Conservation (phyloP, 1,140 invertebrate species). For the Sycophila sp. region DNA sequence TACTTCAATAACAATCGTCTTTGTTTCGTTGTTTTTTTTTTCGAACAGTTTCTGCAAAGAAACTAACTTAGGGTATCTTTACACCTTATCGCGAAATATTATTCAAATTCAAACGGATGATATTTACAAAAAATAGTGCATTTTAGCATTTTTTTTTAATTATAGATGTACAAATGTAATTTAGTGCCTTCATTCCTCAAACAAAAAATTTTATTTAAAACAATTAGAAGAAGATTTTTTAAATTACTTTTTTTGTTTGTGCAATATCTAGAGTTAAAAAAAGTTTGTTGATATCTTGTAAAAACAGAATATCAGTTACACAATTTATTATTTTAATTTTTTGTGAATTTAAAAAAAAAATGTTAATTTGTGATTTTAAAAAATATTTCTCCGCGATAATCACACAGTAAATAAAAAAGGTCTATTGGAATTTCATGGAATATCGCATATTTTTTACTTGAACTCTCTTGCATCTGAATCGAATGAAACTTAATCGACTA, state of each 20-base stretch:
- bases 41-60: not conserved
- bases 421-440: not conserved
- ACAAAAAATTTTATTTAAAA: not conserved
- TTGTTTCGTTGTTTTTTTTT: conserved; percentile 10
- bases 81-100: not conserved
- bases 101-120: not conserved
- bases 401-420: not conserved
- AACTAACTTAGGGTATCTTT: conserved; percentile 14
- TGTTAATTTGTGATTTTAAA: not conserved
- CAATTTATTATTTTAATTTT: not conserved
- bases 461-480: not conserved
- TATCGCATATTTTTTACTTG: not conserved
- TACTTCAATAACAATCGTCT: not conserved
- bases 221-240: not conserved
- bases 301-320: too few relatives aligned
- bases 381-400: not conserved
- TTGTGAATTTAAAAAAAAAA: not conserved
- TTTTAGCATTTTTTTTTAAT: not conserved
- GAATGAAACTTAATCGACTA: not conserved
- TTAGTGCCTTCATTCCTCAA: not conserved
- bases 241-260: too few relatives aligned
- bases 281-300: too few relatives aligned
- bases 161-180: too few relatives aligned
- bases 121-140: not conserved
- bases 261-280: too few relatives aligned